Evolutionary conservation across 2,888 invertebrate species (phyloP).

Genomic region (Himalopsyche tibetana): DNA sequence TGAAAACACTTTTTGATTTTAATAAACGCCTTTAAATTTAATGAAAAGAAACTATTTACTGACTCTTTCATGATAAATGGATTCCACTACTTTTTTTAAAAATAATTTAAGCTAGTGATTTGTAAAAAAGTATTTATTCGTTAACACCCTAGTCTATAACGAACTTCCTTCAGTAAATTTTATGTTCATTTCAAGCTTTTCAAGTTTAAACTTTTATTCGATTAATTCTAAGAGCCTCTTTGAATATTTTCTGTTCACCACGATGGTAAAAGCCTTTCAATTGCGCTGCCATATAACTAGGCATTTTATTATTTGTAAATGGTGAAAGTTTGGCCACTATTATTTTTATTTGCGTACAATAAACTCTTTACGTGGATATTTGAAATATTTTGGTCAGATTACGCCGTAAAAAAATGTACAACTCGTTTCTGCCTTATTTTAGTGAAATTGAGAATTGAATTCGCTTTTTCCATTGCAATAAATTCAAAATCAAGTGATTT

Average conservation of each 20-base stretch:
- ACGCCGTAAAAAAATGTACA: neutral
- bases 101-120: no score
- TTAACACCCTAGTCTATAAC: neutral
- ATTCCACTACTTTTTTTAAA: no score
- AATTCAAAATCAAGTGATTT: no score
- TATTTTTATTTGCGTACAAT: neutral
- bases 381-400: neutral
- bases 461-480: no score
- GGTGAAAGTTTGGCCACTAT: neutral
- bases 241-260: neutral
- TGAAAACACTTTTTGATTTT: no score
- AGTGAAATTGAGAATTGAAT: no score
- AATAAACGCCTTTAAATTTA: no score
- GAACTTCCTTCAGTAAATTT: neutral
- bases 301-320: neutral
- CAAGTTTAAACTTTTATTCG: neutral
- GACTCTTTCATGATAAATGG: no score
- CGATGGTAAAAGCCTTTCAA: slow-evolving; percentile 1
- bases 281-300: slow-evolving; percentile 4
- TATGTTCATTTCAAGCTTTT: slow-evolving; percentile 23
- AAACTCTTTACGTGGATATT: neutral
- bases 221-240: slow-evolving; percentile 13
- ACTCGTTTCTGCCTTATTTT: no score
- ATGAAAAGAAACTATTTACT: no score
- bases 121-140: no score